phyloP scores from a whole-genome alignment of 2,888 invertebrate species.

The Panzeria rudis region DNA sequence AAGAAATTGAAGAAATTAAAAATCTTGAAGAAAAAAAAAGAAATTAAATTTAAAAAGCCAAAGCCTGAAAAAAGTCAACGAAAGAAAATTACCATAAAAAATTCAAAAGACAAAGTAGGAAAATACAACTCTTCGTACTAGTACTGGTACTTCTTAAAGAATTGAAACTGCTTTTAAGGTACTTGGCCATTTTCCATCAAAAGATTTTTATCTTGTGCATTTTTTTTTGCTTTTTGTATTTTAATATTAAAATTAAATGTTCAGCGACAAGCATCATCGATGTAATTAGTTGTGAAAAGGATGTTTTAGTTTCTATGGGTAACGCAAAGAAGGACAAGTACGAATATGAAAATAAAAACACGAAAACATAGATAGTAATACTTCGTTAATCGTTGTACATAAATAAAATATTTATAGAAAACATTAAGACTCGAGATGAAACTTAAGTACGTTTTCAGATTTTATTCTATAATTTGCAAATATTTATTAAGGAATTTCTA shows the following conservation, averaged over 20 bases:
- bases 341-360: neutral
- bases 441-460: neutral
- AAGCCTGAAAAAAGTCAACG: constrained; percentile 10
- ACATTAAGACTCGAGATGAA: constrained; percentile 8
- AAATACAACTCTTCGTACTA: constrained; percentile 15
- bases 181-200: constrained; percentile 20
- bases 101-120: constrained; percentile 2
- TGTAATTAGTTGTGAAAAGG: constrained; percentile 67
- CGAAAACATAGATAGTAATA: neutral
- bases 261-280: constrained; percentile 58
- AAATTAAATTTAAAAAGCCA: constrained; percentile 13
- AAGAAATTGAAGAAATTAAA: constrained; percentile 16
- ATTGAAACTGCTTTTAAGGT: constrained; percentile 44
- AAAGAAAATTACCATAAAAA: constrained; percentile 18
- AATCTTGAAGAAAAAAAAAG: neutral
- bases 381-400: neutral
- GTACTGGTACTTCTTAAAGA: constrained; percentile 4
- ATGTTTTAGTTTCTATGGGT: constrained; percentile 32
- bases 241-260: constrained; percentile 63
- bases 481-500: neutral
- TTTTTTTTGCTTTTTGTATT: neutral
- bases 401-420: constrained; percentile 37
- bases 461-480: neutral
- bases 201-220: neutral
- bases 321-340: neutral